Conservation (phyloP, 2,888 invertebrate genomes). For the Quadroppia sp. region DNA sequence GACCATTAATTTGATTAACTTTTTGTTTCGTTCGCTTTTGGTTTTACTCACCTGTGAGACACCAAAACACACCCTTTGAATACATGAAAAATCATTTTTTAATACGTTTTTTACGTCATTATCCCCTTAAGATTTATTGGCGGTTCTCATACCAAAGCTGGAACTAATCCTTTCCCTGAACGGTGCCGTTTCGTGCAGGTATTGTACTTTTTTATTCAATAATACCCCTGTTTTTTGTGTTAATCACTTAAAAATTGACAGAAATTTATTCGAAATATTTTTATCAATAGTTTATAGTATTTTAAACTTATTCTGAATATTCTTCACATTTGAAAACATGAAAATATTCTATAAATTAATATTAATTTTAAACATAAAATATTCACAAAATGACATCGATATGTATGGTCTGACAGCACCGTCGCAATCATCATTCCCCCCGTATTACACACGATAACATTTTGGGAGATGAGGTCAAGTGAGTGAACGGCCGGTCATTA, state of each 20-base stretch:
- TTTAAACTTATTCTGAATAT: too few relatives aligned
- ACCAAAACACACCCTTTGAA: not conserved
- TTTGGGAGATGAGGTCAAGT: constrained; percentile 26
- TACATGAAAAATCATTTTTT: too few relatives aligned
- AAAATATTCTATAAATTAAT: too few relatives aligned
- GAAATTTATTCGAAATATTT: too few relatives aligned
- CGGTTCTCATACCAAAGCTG: constrained; percentile 36
- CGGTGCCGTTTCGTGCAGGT: constrained; percentile 11
- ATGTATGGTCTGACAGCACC: constrained; percentile 15
- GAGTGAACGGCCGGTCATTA: not conserved
- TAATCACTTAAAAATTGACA: too few relatives aligned
- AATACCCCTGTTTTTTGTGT: too few relatives aligned
- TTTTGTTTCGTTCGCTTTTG: constrained; percentile 29
- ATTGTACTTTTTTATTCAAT: too few relatives aligned
- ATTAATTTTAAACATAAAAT: too few relatives aligned
- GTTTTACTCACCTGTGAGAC: constrained; percentile 36
- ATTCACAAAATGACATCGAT: too few relatives aligned
- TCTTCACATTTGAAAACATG: too few relatives aligned
- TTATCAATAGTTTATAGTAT: too few relatives aligned
- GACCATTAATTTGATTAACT: constrained; percentile 16
- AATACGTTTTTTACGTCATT: too few relatives aligned
- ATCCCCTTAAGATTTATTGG: not conserved
- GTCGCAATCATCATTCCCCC: constrained; percentile 41
- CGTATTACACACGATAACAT: constrained; percentile 38
- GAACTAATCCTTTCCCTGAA: constrained; percentile 32